Conservation (phyloP, 2,797 vertebrate species). For the Anabas testudineus region DNA sequence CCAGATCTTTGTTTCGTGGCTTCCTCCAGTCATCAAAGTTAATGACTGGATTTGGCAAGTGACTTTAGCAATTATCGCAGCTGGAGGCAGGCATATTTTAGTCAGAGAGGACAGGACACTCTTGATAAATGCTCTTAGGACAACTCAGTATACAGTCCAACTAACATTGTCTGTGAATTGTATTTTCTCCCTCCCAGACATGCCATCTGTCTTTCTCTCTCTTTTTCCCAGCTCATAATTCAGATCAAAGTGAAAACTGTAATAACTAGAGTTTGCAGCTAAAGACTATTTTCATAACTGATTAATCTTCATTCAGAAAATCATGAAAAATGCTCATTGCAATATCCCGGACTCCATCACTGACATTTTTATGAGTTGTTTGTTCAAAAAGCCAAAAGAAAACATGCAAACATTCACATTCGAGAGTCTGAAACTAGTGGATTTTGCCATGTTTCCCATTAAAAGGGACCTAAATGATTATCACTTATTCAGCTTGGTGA, state of each 20-base stretch:
- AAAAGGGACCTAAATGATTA: too few relatives aligned
- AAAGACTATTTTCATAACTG: neutral
- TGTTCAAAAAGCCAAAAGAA: neutral
- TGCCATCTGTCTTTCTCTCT: constrained; percentile 28
- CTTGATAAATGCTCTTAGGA: constrained; percentile 29
- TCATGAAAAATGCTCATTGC: neutral
- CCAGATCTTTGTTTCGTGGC: constrained; percentile 46
- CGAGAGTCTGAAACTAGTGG: neutral
- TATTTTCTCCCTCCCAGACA: neutral
- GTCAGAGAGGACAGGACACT: constrained; percentile 33
- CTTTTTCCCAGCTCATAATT: constrained; percentile 32
- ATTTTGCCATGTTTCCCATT: too few relatives aligned
- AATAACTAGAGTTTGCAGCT: too few relatives aligned
- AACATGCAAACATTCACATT: neutral
- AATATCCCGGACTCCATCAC: neutral
- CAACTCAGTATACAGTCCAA: constrained; percentile 21
- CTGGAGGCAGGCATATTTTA: constrained; percentile 47
- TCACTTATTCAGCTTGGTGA: neutral
- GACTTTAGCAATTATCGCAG: constrained; percentile 58
- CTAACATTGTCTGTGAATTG: constrained; percentile 36
- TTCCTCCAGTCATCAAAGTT: constrained; percentile 50
- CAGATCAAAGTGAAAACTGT: constrained; percentile 23
- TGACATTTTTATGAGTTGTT: neutral
- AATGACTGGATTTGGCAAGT: constrained; percentile 58
- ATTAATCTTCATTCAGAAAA: neutral